Percentiles rank a stretch among this genome's conserved stretches.
These are phyloP conservation scores for Aphidius ervi DNA, from an alignment of 1,140 invertebrate species.

Conservation along the genomic window DNA sequence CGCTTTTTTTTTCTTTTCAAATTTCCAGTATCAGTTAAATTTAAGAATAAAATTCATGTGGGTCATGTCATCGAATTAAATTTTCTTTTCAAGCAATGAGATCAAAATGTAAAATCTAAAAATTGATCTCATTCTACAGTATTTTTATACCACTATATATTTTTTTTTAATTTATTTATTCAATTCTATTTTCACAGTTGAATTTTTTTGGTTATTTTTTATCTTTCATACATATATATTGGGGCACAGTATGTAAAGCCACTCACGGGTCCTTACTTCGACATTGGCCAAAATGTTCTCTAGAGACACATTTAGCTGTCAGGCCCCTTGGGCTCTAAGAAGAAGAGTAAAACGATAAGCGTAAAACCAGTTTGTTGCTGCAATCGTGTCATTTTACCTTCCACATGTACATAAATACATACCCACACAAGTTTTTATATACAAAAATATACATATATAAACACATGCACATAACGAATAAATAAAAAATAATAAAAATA, in stretches of 20 bases:
- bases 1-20: not conserved
- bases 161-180: constrained; percentile 8
- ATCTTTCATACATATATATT: constrained; percentile 7
- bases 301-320: constrained; percentile 10
- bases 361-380: constrained; percentile 17
- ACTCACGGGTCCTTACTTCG: not conserved
- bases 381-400: constrained; percentile 11
- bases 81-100: constrained; percentile 6
- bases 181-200: constrained; percentile 1
- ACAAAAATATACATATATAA: too few species aligned
- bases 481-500: too few species aligned
- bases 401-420: not conserved
- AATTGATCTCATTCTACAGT: not conserved
- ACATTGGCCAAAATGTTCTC: constrained; percentile 16
- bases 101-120: constrained; percentile 18
- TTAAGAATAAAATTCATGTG: constrained; percentile 10
- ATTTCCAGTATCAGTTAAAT: not conserved
- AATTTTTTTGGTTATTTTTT: constrained; percentile 4
- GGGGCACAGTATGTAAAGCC: not conserved
- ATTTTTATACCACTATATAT: not conserved
- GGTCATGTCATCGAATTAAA: constrained; percentile 19
- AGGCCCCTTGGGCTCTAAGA: not conserved
- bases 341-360: constrained; percentile 7
- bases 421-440: too few species aligned
- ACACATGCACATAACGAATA: too few species aligned